A percentile compares a stretch with the other conserved stretches of the same genome.
phyloP scores from a whole-genome alignment of 2,113 vertebrate genomes.

The Parus major region DNA sequence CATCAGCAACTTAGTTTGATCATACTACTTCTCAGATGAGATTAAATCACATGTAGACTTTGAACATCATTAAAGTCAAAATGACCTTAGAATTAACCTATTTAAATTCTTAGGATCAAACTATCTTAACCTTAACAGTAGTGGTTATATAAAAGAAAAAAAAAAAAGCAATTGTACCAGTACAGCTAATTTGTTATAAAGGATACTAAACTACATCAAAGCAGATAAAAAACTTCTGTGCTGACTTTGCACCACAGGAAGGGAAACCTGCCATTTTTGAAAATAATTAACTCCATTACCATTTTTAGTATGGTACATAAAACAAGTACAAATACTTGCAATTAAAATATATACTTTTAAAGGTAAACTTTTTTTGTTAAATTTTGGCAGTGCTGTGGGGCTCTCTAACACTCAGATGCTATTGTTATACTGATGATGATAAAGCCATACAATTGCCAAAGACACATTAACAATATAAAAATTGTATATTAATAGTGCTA shows the following conservation, averaged over 20 bases:
- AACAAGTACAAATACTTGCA: not conserved
- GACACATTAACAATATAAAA: not conserved
- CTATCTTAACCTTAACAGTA: not conserved
- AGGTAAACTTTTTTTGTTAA: not conserved
- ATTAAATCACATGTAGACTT: not conserved
- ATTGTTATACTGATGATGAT: not conserved
- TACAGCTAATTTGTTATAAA: not conserved
- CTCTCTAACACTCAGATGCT: not conserved
- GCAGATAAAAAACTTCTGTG: not conserved
- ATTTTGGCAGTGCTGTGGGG: not conserved
- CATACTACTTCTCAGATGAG: not conserved
- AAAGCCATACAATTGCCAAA: not conserved
- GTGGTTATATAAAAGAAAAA: not conserved
- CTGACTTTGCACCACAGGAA: not conserved
- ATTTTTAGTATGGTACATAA: not conserved
- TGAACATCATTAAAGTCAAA: not conserved
- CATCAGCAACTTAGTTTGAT: not conserved
- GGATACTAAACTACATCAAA: not conserved
- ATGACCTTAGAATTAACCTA: not conserved
- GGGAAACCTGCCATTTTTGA: not conserved
- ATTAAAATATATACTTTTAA: not conserved
- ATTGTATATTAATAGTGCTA: not conserved
- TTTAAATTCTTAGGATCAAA: not conserved
- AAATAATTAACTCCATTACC: not conserved
- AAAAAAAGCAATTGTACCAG: not conserved